Percentiles rank a stretch among this genome's conserved stretches.
Conservation (phyloP, 2,888 invertebrate species). For the Drosophila setosimentum region DNA sequence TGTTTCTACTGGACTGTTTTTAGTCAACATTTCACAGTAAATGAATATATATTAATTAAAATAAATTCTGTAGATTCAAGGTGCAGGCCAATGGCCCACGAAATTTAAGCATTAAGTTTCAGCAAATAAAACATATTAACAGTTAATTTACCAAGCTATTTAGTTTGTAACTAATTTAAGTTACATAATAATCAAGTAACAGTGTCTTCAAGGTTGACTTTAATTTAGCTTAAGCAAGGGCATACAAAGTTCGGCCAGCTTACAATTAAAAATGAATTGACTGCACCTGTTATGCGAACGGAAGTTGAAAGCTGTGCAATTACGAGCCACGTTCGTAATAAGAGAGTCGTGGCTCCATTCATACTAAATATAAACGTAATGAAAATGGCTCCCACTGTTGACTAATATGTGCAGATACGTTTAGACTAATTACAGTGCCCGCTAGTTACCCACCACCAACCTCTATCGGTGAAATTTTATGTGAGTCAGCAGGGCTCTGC, state of each 20-base stretch:
- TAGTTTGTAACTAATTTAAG: not conserved
- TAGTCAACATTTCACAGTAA: not conserved
- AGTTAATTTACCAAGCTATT: not conserved
- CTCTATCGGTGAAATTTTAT: constrained; percentile 12
- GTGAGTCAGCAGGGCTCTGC: constrained; percentile 51
- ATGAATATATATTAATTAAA: not conserved
- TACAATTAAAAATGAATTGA: constrained; percentile 25
- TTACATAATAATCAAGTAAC: not conserved
- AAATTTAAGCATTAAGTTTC: not conserved
- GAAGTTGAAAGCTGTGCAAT: constrained; percentile 64
- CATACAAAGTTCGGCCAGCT: constrained; percentile 21
- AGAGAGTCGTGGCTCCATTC: constrained; percentile 43
- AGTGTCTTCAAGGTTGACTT: not conserved
- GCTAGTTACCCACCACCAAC: not conserved
- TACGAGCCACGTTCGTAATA: constrained; percentile 57
- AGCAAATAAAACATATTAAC: not conserved
- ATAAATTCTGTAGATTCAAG: not conserved
- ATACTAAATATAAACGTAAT: constrained; percentile 35
- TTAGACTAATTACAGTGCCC: constrained; percentile 66
- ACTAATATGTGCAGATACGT: constrained; percentile 61
- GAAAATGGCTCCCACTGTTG: constrained; percentile 51
- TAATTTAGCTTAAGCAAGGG: constrained; percentile 7
- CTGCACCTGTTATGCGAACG: constrained; percentile 69
- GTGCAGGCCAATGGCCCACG: not conserved
- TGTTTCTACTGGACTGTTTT: not conserved